Conservation (phyloP, 1,140 invertebrate genomes). For the Cephus cinctus region DNA sequence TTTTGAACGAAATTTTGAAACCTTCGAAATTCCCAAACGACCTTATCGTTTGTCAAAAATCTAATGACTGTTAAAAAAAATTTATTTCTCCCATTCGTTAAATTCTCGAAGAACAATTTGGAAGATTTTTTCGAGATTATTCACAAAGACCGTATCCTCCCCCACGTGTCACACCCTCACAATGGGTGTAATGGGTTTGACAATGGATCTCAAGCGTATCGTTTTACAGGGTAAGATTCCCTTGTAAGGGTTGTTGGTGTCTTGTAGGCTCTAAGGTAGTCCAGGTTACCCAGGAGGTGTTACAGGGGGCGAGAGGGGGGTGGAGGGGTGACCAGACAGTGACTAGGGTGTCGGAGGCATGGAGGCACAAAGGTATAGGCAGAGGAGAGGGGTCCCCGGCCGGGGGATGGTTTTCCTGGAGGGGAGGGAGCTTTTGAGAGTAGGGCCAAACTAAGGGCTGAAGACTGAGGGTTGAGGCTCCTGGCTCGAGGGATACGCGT, state of each 20-base stretch:
- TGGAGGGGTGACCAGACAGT: slow-evolving; percentile 19
- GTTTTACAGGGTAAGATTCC: slow-evolving; percentile 27
- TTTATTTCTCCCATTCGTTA: background rate
- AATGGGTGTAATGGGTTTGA: slow-evolving; percentile 25
- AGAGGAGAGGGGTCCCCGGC: too few relatives aligned
- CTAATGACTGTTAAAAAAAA: background rate
- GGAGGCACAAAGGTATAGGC: too few relatives aligned
- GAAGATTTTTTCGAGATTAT: background rate
- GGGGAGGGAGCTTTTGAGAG: slow-evolving; percentile 24
- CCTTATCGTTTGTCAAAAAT: too few relatives aligned
- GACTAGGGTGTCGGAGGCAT: background rate
- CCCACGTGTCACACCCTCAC: background rate
- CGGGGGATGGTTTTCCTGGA: background rate
- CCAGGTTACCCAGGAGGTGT: slow-evolving; percentile 2
- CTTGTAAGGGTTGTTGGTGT: slow-evolving; percentile 1
- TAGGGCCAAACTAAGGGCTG: slow-evolving; percentile 7
- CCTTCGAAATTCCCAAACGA: too few relatives aligned
- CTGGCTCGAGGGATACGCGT: too few relatives aligned
- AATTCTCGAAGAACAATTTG: background rate
- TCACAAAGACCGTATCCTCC: background rate
- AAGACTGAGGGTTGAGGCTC: slow-evolving; percentile 21
- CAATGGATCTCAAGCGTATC: slow-evolving; percentile 39
- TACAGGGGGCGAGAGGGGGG: background rate
- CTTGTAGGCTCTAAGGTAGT: background rate
- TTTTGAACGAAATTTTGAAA: background rate